Percentiles rank a stretch among this genome's conserved stretches.
Conservation (phyloP, 1,140 invertebrate genomes). For the Drosophila littoralis region DNA sequence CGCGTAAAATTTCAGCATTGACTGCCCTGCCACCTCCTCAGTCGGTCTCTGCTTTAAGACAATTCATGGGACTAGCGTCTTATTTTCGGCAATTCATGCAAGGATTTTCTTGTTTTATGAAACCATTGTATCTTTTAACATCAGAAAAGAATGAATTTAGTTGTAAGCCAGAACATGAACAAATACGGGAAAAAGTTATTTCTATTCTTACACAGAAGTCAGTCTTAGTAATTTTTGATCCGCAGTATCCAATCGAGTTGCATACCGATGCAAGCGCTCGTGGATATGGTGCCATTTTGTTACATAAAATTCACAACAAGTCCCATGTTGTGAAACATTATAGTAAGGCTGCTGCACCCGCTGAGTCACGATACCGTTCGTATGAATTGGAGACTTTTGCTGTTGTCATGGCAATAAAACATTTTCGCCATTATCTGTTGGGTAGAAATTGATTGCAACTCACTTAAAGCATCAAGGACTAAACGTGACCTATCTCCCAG, state of each 20-base stretch:
- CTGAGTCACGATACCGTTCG: too few relatives aligned
- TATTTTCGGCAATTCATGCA: conserved; percentile 28
- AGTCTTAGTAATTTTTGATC: too few relatives aligned
- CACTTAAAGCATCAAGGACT: conserved; percentile 19
- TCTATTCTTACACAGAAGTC: too few relatives aligned
- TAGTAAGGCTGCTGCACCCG: too few relatives aligned
- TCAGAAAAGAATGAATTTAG: conserved; percentile 4
- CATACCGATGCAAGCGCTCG: conserved; percentile 19
- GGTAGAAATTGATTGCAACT: conserved; percentile 11
- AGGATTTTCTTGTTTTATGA: conserved; percentile 24
- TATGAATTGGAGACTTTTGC: too few relatives aligned
- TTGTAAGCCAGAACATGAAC: conserved; percentile 16
- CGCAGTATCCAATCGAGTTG: too few relatives aligned
- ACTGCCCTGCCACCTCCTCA: conserved; percentile 16
- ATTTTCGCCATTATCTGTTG: too few relatives aligned
- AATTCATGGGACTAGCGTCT: background rate
- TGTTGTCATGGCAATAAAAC: too few relatives aligned
- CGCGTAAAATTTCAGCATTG: conserved; percentile 16
- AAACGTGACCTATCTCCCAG: conserved; percentile 19
- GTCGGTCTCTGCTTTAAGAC: background rate
- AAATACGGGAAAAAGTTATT: too few relatives aligned
- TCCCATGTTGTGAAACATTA: background rate
- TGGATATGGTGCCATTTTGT: conserved; percentile 22
- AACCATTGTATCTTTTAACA: conserved; percentile 12
- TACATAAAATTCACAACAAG: conserved; percentile 3